Percentiles rank a stretch among this genome's conserved stretches.
These are phyloP conservation scores for Calephelis perditalis DNA, from an alignment of 2,888 invertebrate species.

Conservation along the genomic window DNA sequence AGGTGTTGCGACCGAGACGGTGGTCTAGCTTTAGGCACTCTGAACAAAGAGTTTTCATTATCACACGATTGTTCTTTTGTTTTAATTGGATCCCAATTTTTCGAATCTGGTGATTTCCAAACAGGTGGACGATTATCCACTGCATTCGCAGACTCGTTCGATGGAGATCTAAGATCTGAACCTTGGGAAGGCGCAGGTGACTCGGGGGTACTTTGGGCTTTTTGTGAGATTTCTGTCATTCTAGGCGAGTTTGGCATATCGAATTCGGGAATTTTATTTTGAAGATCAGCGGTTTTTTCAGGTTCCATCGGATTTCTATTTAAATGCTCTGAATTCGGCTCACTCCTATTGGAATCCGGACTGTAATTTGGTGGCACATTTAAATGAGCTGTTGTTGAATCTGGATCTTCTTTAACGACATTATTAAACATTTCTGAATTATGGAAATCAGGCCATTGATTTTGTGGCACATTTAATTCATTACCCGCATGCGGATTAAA, in stretches of 20 bases:
- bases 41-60: constrained; percentile 76
- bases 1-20: constrained; percentile 78
- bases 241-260: constrained; percentile 69
- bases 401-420: constrained; percentile 85
- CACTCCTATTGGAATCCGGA: constrained; percentile 73
- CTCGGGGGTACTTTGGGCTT: constrained; percentile 58
- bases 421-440: constrained; percentile 67
- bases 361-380: constrained; percentile 67
- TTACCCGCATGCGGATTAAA: constrained; percentile 40
- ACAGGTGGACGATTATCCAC: constrained; percentile 57
- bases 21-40: constrained; percentile 81
- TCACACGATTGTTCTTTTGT: constrained; percentile 56
- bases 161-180: constrained; percentile 64
- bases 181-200: constrained; percentile 59
- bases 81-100: constrained; percentile 64
- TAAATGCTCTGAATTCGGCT: constrained; percentile 57
- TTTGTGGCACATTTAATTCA: constrained; percentile 44
- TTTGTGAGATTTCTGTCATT: constrained; percentile 64
- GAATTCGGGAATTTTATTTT: constrained; percentile 61
- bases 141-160: constrained; percentile 44
- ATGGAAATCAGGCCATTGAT: constrained; percentile 69
- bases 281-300: constrained; percentile 51
- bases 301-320: constrained; percentile 48
- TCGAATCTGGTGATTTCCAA: constrained; percentile 71
- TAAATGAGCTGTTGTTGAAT: constrained; percentile 83